These are phyloP conservation scores for Ptychoptera contaminata DNA, from an alignment of 2,888 invertebrate species.

Conservation along the genomic window DNA sequence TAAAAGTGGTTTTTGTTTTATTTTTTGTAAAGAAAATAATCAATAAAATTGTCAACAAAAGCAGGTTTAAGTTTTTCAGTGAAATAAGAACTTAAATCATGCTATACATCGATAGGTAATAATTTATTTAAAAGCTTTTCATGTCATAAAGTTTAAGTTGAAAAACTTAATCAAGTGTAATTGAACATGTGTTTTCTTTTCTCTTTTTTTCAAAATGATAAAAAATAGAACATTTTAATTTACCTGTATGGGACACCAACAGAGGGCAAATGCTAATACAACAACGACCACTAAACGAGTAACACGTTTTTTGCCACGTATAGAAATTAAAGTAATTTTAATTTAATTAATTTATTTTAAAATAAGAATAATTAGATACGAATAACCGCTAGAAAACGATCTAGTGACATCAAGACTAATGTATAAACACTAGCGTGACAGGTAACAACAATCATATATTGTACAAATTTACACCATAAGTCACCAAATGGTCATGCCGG, in stretches of 20 bases:
- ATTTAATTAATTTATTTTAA: background rate
- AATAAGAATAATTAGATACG: slow-evolving; percentile 34
- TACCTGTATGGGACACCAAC: slow-evolving; percentile 91
- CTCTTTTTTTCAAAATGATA: too few relatives aligned
- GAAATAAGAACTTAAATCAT: too few relatives aligned
- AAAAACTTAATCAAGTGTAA: too few relatives aligned
- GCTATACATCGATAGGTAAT: too few relatives aligned
- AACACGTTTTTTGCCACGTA: slow-evolving; percentile 72
- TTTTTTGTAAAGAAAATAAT: too few relatives aligned
- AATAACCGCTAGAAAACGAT: slow-evolving; percentile 83
- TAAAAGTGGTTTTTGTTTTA: too few relatives aligned
- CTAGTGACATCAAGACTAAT: slow-evolving; percentile 82
- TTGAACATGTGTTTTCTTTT: too few relatives aligned
- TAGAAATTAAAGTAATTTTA: slow-evolving; percentile 26
- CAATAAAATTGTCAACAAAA: too few relatives aligned
- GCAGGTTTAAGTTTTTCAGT: too few relatives aligned
- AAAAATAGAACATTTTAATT: too few relatives aligned
- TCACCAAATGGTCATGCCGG: slow-evolving; percentile 84
- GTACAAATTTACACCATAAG: slow-evolving; percentile 64
- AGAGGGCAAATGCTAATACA: slow-evolving; percentile 80
- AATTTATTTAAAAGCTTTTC: too few relatives aligned
- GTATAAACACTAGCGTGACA: slow-evolving; percentile 91
- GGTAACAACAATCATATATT: slow-evolving; percentile 82
- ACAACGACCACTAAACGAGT: slow-evolving; percentile 86
- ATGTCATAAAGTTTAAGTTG: too few relatives aligned